Base-by-base conservation (phyloP, 2,888 invertebrate species). In the Scaptomyza caliginosa region DNA sequence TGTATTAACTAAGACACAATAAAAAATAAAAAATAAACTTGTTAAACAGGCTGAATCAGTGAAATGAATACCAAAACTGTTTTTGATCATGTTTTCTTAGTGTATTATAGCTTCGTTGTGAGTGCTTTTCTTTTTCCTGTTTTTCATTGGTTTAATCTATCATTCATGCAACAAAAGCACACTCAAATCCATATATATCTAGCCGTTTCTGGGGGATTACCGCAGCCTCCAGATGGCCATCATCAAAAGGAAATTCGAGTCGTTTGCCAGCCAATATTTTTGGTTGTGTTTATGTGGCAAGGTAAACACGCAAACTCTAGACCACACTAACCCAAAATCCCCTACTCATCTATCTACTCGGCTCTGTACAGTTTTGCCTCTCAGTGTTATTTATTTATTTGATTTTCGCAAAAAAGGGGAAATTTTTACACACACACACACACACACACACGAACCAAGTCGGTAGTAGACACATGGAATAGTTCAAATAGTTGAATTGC, bases 341-440 rank as follows among this genome's bases (percentile, higher is more conserved):
- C 50, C 43, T 30, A n/a, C 7, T 19, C n/a, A n/a, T n/a, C 45
- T 21, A 42, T 17, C 34, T 36, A 3, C 7, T 5, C 10, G 13
- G 32, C 16, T 28, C 28, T 8, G 6, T 4, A 2, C 7, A 7
- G 24, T n/a, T 17, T 8, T 30, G n/a, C 16, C 24, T n/a, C 24
- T n/a, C n/a, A 24, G 8, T 34, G 19, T 28, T 54, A 39, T 64
- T 64, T 76, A 78, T 73, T 85, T 76, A 78, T 65, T 69, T 66
- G 51, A 66, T 77, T 64, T 75, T 63, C 28, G n/a, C n/a, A 59
- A 71, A 79, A 83, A 51, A 78, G 81, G 81, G 84, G 74, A 80
- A 86, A 77, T 83, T 83, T 55, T 71, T 28, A 50, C 32, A 13
- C 13, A 32, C 32, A 32, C 32, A 30, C 30, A 24, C 24, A 24